A percentile compares a stretch with the other conserved stretches of the same genome.
Conservation (phyloP, 2,113 vertebrate genomes). For the Hepsetus odoe region DNA sequence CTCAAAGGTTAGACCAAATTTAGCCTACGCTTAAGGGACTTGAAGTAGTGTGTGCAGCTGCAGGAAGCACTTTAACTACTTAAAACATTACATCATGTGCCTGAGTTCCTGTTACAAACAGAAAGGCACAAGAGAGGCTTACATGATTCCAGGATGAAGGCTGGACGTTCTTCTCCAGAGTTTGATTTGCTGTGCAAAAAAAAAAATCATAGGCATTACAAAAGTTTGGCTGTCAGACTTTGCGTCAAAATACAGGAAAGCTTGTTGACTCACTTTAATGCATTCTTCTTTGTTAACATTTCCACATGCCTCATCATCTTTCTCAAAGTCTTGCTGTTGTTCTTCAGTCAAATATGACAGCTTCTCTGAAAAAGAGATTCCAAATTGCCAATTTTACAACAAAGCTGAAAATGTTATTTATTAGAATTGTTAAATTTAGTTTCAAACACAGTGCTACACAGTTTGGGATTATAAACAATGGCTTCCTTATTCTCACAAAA, state of each 20-base stretch:
- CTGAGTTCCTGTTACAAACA: not conserved
- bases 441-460: too few species aligned
- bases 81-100: too few species aligned
- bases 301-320: conserved; percentile 92
- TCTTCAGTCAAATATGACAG: conserved; percentile 96
- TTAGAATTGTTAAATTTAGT: too few species aligned
- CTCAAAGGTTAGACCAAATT: too few species aligned
- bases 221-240: too few species aligned
- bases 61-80: not conserved
- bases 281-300: conserved; percentile 95
- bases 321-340: conserved; percentile 94
- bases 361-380: conserved; percentile 79
- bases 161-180: conserved; percentile 98
- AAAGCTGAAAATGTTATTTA: too few species aligned
- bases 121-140: conserved; percentile 67
- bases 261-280: conserved; percentile 85
- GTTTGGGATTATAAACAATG: too few species aligned
- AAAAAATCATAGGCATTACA: too few species aligned
- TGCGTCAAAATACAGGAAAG: not conserved
- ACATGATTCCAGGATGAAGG: conserved; percentile 95
- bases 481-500: too few species aligned
- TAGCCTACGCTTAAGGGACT: not conserved
- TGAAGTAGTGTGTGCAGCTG: too few species aligned
- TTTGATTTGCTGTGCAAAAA: conserved; percentile 96
- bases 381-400: too few species aligned